Evolutionary conservation across 2,888 invertebrate genomes (phyloP).

Genomic region (Glyphotaelius pellucidus): DNA sequence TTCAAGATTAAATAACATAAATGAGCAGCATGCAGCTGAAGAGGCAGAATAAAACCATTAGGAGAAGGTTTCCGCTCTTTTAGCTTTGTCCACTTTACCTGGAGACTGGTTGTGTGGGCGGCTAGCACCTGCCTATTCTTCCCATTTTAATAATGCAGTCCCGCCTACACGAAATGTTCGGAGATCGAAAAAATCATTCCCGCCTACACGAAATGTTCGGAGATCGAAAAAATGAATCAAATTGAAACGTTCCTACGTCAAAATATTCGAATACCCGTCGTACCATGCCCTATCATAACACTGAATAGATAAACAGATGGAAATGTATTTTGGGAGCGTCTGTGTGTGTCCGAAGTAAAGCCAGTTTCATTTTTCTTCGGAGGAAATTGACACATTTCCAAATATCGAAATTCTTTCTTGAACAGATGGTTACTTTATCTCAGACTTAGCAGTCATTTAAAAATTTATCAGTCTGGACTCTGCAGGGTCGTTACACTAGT

Average conservation of each 20-base stretch:
- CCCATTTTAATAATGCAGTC: not conserved
- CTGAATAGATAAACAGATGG: not conserved
- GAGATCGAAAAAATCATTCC: too few relatives aligned
- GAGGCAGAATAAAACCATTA: not conserved
- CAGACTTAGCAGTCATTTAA: too few relatives aligned
- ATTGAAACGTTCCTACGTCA: not conserved
- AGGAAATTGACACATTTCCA: too few relatives aligned
- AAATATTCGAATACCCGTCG: not conserved
- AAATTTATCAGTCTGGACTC: too few relatives aligned
- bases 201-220: not conserved
- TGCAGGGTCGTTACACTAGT: too few relatives aligned
- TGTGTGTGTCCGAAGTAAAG: too few relatives aligned
- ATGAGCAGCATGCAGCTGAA: not conserved
- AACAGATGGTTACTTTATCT: too few relatives aligned
- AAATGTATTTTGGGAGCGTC: not conserved
- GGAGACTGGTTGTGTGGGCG: constrained; percentile 2
- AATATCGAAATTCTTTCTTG: too few relatives aligned
- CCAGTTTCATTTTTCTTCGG: too few relatives aligned
- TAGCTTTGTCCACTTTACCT: not conserved
- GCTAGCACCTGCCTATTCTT: not conserved
- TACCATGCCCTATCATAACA: not conserved
- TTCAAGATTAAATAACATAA: too few relatives aligned
- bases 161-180: not conserved
- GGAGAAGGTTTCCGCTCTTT: not conserved
- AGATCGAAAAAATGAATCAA: not conserved